Percentiles rank a stretch among this genome's conserved stretches.
Conservation (phyloP, 2,113 vertebrate species). For the Eurypyga helias region DNA sequence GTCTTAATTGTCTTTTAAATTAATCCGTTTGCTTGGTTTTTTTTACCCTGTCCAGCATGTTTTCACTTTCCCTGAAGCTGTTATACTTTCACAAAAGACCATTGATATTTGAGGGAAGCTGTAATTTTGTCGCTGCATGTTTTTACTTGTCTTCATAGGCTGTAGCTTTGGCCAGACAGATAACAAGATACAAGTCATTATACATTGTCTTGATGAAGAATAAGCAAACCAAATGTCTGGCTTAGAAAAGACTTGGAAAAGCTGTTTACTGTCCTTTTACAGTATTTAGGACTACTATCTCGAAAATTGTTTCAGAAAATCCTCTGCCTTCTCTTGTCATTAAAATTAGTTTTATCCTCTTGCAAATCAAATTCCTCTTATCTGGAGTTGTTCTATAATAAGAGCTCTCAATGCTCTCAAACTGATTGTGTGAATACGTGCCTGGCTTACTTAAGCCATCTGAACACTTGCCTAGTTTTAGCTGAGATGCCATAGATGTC, state of each 20-base stretch:
- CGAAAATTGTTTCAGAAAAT: neutral
- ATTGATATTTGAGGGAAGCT: neutral
- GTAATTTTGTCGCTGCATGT: neutral
- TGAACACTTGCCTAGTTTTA: neutral
- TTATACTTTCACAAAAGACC: neutral
- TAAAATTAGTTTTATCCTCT: neutral
- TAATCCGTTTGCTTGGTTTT: too few relatives aligned
- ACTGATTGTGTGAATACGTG: neutral
- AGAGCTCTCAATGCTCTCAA: neutral
- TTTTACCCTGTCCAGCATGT: fast-evolving
- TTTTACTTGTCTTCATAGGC: neutral
- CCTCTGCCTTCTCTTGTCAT: neutral
- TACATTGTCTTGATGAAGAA: neutral
- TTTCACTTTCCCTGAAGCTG: neutral
- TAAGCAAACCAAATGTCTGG: neutral
- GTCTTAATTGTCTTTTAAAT: neutral
- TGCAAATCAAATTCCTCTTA: constrained; percentile 2
- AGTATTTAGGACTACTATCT: neutral
- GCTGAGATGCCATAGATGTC: neutral
- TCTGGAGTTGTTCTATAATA: neutral
- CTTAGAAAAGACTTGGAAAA: neutral
- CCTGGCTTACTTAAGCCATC: neutral
- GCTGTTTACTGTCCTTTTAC: neutral
- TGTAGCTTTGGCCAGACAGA: neutral
- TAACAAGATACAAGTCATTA: neutral